These are phyloP conservation scores for Amorpha juglandis DNA, from an alignment of 2,888 invertebrate species.

Conservation along the genomic window DNA sequence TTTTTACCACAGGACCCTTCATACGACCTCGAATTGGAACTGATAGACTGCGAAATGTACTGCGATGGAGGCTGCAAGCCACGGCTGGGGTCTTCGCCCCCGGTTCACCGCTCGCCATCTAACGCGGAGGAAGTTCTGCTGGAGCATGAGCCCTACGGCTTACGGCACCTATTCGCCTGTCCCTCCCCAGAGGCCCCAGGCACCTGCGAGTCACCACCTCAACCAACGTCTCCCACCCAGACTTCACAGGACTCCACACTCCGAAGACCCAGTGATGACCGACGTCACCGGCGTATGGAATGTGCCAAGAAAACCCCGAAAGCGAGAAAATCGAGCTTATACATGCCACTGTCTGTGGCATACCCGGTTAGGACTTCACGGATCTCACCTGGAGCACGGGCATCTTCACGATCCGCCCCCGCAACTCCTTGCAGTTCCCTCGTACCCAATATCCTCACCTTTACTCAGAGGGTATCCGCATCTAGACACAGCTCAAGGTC, in stretches of 20 bases:
- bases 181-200: conserved; percentile 59
- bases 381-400: conserved; percentile 79
- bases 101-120: conserved; percentile 57
- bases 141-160: conserved; percentile 64
- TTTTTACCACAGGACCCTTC: conserved; percentile 56
- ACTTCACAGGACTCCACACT: conserved; percentile 90
- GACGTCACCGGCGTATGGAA: conserved; percentile 76
- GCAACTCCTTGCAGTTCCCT: conserved; percentile 90
- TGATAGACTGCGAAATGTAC: conserved; percentile 74
- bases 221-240: conserved; percentile 92
- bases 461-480: conserved; percentile 81
- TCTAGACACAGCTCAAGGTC: conserved; percentile 78
- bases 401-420: conserved; percentile 91
- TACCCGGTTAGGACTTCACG: conserved; percentile 64
- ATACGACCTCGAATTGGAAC: conserved; percentile 69
- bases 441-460: conserved; percentile 86
- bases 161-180: conserved; percentile 59
- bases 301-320: conserved; percentile 60
- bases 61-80: conserved; percentile 73
- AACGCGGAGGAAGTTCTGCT: conserved; percentile 58
- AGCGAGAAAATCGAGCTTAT: conserved; percentile 87
- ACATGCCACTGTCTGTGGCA: conserved; percentile 85
- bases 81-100: conserved; percentile 67
- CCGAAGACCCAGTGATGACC: conserved; percentile 84
- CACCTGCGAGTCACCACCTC: conserved; percentile 87